These are phyloP conservation scores for Eriosoma lanigerum DNA, from an alignment of 1,140 invertebrate genomes.

Conservation along the genomic window DNA sequence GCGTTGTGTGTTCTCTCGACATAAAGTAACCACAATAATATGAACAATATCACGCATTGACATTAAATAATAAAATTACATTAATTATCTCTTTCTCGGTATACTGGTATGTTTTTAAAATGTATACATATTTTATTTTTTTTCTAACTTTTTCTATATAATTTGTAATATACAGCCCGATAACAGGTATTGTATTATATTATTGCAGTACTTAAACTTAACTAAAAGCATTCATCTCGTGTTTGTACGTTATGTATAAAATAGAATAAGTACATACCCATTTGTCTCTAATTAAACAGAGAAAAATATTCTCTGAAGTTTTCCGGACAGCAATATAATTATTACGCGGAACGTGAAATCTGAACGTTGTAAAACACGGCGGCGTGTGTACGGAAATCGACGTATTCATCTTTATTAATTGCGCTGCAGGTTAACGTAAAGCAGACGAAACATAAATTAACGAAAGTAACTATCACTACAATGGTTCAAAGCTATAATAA, in stretches of 20 bases:
- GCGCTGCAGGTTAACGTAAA: too few relatives aligned
- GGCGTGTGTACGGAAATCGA: background rate
- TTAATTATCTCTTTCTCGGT: too few relatives aligned
- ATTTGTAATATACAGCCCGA: too few relatives aligned
- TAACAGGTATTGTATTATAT: too few relatives aligned
- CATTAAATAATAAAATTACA: too few relatives aligned
- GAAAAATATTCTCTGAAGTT: background rate
- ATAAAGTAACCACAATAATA: background rate
- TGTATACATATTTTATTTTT: too few relatives aligned
- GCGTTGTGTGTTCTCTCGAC: background rate
- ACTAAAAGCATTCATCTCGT: too few relatives aligned
- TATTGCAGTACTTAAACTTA: too few relatives aligned
- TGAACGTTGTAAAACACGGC: background rate
- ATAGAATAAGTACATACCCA: too few relatives aligned
- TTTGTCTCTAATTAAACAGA: background rate
- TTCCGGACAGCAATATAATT: background rate
- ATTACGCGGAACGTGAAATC: background rate
- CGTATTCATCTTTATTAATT: constrained; percentile 6
- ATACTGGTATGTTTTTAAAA: too few relatives aligned
- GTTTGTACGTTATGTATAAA: too few relatives aligned
- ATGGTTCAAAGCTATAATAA: background rate
- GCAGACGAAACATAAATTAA: background rate
- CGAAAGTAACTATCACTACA: background rate
- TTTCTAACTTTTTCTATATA: too few relatives aligned
- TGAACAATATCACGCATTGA: background rate